Conservation (phyloP, 2,113 vertebrate species). For the Uropsilus gracilis region DNA sequence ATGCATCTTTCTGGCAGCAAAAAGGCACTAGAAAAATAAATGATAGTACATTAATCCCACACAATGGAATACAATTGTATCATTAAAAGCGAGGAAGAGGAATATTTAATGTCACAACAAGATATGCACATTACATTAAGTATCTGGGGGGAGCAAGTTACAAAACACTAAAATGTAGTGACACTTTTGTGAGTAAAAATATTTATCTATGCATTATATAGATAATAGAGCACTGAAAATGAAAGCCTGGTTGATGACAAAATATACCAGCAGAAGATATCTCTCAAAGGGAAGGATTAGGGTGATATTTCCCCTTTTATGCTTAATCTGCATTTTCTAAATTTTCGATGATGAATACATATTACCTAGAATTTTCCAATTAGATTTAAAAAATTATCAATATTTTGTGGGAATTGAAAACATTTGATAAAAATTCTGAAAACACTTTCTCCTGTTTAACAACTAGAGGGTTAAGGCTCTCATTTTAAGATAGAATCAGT, state of each 20-base stretch:
- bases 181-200: constrained; percentile 27
- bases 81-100: not conserved
- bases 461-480: not conserved
- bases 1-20: constrained; percentile 46
- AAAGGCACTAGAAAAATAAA: constrained; percentile 18
- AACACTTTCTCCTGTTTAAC: not conserved
- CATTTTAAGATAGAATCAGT: not conserved
- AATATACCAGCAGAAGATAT: not conserved
- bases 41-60: not conserved
- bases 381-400: not conserved
- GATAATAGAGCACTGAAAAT: no score
- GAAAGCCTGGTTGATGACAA: constrained; percentile 39
- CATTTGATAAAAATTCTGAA: constrained; percentile 4
- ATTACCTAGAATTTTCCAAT: constrained; percentile 25
- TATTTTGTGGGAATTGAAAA: constrained; percentile 34
- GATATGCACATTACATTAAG: not conserved
- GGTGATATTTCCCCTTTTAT: not conserved
- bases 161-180: constrained; percentile 9
- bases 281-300: not conserved
- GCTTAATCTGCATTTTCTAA: constrained; percentile 29
- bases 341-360: constrained; percentile 7
- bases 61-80: not conserved
- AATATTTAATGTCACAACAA: constrained; percentile 10
- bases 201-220: constrained; percentile 30
- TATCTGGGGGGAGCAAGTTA: not conserved